A percentile compares a stretch with the other conserved stretches of the same genome.
These are phyloP conservation scores for Troides aeacus DNA, from an alignment of 2,888 invertebrate species.

Conservation along the genomic window DNA sequence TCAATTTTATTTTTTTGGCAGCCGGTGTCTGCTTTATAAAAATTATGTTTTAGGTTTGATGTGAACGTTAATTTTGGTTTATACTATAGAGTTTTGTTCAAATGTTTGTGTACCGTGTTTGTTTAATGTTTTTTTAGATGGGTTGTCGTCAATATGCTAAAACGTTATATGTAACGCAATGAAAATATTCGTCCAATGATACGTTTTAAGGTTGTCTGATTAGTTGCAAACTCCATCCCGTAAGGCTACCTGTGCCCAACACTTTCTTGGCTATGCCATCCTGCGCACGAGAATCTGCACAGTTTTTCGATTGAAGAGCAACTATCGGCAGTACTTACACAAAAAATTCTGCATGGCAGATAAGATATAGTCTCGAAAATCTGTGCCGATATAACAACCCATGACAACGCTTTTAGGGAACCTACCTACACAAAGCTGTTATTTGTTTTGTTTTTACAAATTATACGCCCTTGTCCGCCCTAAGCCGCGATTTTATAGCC, in stretches of 20 bases:
- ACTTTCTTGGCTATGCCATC: slow-evolving; percentile 64
- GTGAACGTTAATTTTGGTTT: slow-evolving; percentile 60
- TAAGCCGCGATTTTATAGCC: slow-evolving; percentile 73
- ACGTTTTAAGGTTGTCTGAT: slow-evolving; percentile 62
- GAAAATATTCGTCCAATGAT: slow-evolving; percentile 67
- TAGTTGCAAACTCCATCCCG: slow-evolving; percentile 68
- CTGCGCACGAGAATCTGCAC: slow-evolving; percentile 60
- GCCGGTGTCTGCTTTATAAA: slow-evolving; percentile 61
- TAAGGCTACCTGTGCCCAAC: slow-evolving; percentile 58
- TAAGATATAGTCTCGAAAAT: slow-evolving; percentile 26
- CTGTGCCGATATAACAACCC: slow-evolving; percentile 59
- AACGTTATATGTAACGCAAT: slow-evolving; percentile 80
- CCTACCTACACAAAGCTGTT: slow-evolving; percentile 74
- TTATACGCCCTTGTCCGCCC: slow-evolving; percentile 68
- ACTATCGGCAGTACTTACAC: slow-evolving; percentile 26
- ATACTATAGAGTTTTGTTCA: slow-evolving; percentile 59
- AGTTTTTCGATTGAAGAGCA: slow-evolving; percentile 50
- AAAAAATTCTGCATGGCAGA: slow-evolving; percentile 19
- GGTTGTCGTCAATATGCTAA: slow-evolving; percentile 71
- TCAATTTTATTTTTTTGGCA: slow-evolving; percentile 54
- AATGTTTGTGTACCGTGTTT: slow-evolving; percentile 61
- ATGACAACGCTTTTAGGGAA: slow-evolving; percentile 76
- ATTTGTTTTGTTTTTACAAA: slow-evolving; percentile 68
- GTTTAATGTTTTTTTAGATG: slow-evolving; percentile 64
- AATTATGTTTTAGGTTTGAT: slow-evolving; percentile 54